Conservation (phyloP, 2,797 vertebrate species). For the Oreortyx pictus region DNA sequence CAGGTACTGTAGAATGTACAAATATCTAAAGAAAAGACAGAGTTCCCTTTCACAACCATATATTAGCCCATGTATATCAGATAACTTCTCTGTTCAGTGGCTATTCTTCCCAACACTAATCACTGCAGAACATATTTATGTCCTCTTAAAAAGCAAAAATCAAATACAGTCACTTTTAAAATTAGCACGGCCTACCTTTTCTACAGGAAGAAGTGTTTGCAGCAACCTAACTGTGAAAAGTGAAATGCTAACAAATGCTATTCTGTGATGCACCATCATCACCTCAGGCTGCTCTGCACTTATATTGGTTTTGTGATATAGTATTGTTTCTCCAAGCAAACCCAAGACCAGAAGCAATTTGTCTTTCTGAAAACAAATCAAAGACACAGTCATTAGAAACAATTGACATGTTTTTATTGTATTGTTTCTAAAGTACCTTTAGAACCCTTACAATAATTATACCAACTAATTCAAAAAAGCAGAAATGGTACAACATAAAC, state of each 20-base stretch:
- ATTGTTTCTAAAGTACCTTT: not conserved
- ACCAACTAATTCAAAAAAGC: not conserved
- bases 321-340: constrained; percentile 87
- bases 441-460: not conserved
- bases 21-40: not conserved
- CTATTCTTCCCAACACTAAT: not conserved
- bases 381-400: constrained; percentile 6
- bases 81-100: not conserved
- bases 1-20: not conserved
- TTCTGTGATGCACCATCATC: constrained; percentile 85
- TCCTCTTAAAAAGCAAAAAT: not conserved
- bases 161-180: not conserved
- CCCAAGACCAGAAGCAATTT: constrained; percentile 86
- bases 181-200: constrained; percentile 84
- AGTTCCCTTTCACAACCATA: not conserved
- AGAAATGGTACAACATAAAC: not conserved
- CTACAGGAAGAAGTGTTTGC: constrained; percentile 90
- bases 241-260: constrained; percentile 87
- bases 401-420: not conserved
- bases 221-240: constrained; percentile 88
- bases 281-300: constrained; percentile 77
- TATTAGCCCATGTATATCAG: not conserved
- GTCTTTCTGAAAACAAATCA: constrained; percentile 84
- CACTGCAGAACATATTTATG: not conserved
- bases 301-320: constrained; percentile 82